Base-by-base conservation (phyloP, 2,113 vertebrate genomes). In the Psettodes erumei region DNA sequence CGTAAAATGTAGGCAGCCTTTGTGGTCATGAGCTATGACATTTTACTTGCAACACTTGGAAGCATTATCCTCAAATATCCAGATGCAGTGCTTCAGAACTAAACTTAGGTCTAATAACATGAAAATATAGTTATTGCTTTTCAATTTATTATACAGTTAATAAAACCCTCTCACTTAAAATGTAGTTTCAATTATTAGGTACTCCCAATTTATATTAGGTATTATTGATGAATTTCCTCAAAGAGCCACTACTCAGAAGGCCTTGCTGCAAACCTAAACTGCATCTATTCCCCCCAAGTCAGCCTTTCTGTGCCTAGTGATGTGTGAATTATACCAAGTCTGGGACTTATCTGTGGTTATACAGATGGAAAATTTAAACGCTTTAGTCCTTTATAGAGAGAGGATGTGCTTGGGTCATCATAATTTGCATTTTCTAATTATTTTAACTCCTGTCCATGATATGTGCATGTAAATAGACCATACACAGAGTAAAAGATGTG, bases 391-490 rank as follows among this genome's bases (percentile, higher is more conserved):
- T 69, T 58, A 47, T 35, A 38, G 53, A 61, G 59, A 63, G 50
- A 50, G 56, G 55, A 51, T 33, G 54, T 43, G 65, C 51, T 63
- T 25, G 32, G 64, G 35, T 74, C 77, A 63, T 71, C 53, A 53
- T 79, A 65, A 88, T 86, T 79, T 78, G 65, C 71, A 83, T 81
- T 74, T 61, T 45, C 50, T 75, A 76, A 80, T 87, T 71, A 75
- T 72, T 77, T 43, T 23, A 47, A 53, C 30, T 35, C 50, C 53
- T 43, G 60, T 55, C 43, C 66, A 35, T 11, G 4, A 37, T 53
- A 67, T 62, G 62, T 76, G 53, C 59, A 77, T 69, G 70, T 42
- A 30, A 12, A 76, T 28, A 1, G 30, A 55, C 32, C 21, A 47
- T 56, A 62, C 42, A 58, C 60, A 69, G 70, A 75, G 67, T 77